These are phyloP conservation scores for Rhinogobio ventralis DNA, from an alignment of 2,797 vertebrate species.

Conservation along the genomic window DNA sequence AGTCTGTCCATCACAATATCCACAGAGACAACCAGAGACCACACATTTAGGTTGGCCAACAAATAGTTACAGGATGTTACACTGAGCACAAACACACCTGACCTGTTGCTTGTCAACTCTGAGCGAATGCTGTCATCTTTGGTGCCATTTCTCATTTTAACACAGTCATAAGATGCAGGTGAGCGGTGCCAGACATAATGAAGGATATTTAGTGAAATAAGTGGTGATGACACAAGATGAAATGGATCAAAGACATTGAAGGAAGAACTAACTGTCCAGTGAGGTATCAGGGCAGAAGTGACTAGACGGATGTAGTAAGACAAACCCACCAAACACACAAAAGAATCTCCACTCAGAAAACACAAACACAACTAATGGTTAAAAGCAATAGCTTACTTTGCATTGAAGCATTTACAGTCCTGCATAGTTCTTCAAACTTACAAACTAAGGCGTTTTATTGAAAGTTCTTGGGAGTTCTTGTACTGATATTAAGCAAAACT, in stretches of 20 bases:
- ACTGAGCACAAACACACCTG: slow-evolving; percentile 28
- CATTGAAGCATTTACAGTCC: slow-evolving; percentile 80
- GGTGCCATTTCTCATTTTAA: slow-evolving; percentile 48
- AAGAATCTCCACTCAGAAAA: slow-evolving; percentile 47
- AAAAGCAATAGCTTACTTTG: slow-evolving; percentile 76
- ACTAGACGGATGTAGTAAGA: slow-evolving; percentile 35
- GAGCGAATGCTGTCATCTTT: slow-evolving; percentile 45
- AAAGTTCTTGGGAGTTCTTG: slow-evolving; percentile 67
- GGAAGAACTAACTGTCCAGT: slow-evolving; percentile 71
- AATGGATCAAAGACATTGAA: slow-evolving; percentile 44
- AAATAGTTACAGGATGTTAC: slow-evolving; percentile 21
- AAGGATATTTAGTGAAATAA: not conserved
- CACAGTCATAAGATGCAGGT: slow-evolving; percentile 16
- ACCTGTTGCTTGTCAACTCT: slow-evolving; percentile 28
- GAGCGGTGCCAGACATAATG: not conserved
- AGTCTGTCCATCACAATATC: slow-evolving; percentile 44
- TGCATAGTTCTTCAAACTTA: slow-evolving; percentile 82
- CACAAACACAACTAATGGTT: slow-evolving; percentile 65
- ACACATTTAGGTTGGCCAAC: slow-evolving; percentile 34
- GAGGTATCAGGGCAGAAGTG: slow-evolving; percentile 70
- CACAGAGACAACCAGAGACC: slow-evolving; percentile 25
- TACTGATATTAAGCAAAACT: slow-evolving; percentile 69
- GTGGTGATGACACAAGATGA: not conserved
- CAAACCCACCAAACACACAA: slow-evolving; percentile 8
- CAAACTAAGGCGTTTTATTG: slow-evolving; percentile 82